Evolutionary conservation across 2,113 vertebrate species (phyloP).

Genomic region (Blennius ocellaris): DNA sequence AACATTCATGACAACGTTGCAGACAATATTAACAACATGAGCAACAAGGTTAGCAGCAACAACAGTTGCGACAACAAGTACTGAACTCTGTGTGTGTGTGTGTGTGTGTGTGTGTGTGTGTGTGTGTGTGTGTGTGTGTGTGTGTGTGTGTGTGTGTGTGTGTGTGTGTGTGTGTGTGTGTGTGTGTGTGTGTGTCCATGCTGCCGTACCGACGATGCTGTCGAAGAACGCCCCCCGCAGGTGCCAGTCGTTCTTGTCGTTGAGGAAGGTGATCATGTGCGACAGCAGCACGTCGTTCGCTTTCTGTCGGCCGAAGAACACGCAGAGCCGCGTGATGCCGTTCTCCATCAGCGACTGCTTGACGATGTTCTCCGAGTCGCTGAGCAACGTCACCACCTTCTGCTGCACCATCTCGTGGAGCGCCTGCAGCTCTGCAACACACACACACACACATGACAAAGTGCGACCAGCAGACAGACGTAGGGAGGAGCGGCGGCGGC

Average conservation of each 20-base stretch:
- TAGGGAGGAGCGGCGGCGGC: too few species aligned
- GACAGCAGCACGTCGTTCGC: constrained; percentile 97
- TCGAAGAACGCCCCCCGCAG: constrained; percentile 98
- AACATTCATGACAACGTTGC: too few species aligned
- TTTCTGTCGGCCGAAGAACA: constrained; percentile 98
- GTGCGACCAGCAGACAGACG: too few species aligned
- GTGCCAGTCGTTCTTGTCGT: constrained; percentile 99
- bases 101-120: not conserved
- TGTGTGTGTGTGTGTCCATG: not conserved
- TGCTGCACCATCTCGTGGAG: constrained; percentile 99
- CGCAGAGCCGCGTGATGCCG: constrained; percentile 96
- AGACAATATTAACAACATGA: too few species aligned
- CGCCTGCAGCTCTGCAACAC: constrained; percentile 91
- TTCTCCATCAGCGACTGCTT: constrained; percentile 99
- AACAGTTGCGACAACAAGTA: too few species aligned
- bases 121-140: not conserved
- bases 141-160: not conserved
- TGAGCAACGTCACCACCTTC: constrained; percentile 98
- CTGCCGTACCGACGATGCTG: constrained; percentile 94
- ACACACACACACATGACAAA: fast-evolving
- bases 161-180: too few species aligned
- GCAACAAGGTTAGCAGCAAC: too few species aligned
- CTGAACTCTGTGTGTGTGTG: too few species aligned
- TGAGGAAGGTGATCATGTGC: constrained; percentile 99
- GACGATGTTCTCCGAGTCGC: constrained; percentile 97